A percentile compares a stretch with the other conserved stretches of the same genome.
Conservation (phyloP, 53 echinoderm and acorn worm genomes). For the Astropecten irregularis region DNA sequence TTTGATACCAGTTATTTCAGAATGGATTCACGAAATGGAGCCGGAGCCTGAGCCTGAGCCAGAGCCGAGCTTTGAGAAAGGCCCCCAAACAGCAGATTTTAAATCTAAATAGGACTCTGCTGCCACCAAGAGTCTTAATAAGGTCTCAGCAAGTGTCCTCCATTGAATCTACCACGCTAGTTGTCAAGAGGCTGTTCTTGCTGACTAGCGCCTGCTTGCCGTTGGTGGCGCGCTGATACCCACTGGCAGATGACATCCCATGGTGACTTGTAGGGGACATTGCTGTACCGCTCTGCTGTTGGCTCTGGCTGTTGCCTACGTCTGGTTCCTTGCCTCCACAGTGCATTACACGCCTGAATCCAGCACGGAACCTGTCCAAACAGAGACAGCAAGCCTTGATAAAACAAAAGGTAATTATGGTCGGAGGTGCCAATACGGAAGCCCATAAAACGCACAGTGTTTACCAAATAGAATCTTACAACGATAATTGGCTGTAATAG, state of each 20-base stretch:
- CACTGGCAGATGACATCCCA: slow-evolving; percentile 30
- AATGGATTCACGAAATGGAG: too few relatives aligned
- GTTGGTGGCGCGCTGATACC: slow-evolving; percentile 39
- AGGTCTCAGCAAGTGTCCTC: slow-evolving; percentile 44
- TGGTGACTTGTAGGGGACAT: slow-evolving; percentile 28
- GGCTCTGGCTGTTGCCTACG: not conserved
- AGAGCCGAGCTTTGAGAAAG: too few relatives aligned
- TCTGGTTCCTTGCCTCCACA: slow-evolving; percentile 8
- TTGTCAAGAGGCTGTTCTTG: slow-evolving; percentile 37
- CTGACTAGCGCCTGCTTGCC: slow-evolving; percentile 33
- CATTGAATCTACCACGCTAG: slow-evolving; percentile 42
- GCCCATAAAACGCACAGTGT: too few relatives aligned
- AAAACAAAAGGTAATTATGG: too few relatives aligned
- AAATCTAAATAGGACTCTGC: too few relatives aligned
- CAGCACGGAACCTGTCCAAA: slow-evolving; percentile 84
- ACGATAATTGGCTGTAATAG: too few relatives aligned
- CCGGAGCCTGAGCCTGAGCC: too few relatives aligned
- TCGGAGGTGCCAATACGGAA: too few relatives aligned
- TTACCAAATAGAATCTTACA: too few relatives aligned
- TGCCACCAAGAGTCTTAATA: slow-evolving; percentile 10
- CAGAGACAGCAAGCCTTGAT: not conserved
- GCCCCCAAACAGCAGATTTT: too few relatives aligned
- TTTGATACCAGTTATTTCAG: too few relatives aligned
- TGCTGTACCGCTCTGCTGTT: slow-evolving; percentile 22
- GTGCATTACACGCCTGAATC: slow-evolving; percentile 90